phyloP scores from a whole-genome alignment of 2,113 vertebrate genomes.

The Pteropus alecto region DNA sequence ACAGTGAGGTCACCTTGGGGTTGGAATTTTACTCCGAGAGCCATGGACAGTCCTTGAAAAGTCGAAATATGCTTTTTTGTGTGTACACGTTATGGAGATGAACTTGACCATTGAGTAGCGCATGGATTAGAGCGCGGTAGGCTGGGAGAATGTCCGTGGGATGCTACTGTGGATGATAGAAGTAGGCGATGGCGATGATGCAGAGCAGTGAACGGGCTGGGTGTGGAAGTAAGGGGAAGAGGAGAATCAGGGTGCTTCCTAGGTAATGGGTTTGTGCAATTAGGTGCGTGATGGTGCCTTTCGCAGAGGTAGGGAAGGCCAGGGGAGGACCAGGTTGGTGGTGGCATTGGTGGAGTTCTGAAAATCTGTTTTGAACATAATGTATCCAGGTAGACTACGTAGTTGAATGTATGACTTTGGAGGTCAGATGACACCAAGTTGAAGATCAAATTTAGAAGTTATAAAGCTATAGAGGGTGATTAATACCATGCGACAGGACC shows the following conservation, averaged over 20 bases:
- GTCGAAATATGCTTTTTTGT: neutral
- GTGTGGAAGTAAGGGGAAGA: neutral
- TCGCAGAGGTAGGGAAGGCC: neutral
- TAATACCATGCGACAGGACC: neutral
- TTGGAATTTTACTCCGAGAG: neutral
- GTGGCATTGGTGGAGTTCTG: neutral
- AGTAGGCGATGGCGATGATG: neutral
- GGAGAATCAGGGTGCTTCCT: neutral
- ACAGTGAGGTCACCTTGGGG: neutral
- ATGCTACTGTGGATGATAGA: fast-evolving
- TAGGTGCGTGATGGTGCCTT: neutral
- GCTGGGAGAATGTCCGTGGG: neutral
- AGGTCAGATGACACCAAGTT: neutral
- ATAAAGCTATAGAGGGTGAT: neutral
- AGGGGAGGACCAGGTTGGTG: neutral
- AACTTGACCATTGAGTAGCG: neutral
- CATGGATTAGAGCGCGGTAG: fast-evolving
- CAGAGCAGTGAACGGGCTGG: neutral
- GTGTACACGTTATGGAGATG: neutral
- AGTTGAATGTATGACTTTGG: neutral
- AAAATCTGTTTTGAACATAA: neutral
- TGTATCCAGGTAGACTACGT: neutral
- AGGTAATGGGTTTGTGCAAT: neutral
- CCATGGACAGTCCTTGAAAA: neutral
- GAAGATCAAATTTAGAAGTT: neutral